Evolutionary conservation across 92 coral and sea anemone species (phyloP), one percentile per base, ranked within the genome.

Genomic region (Montipora capitata): DNA sequence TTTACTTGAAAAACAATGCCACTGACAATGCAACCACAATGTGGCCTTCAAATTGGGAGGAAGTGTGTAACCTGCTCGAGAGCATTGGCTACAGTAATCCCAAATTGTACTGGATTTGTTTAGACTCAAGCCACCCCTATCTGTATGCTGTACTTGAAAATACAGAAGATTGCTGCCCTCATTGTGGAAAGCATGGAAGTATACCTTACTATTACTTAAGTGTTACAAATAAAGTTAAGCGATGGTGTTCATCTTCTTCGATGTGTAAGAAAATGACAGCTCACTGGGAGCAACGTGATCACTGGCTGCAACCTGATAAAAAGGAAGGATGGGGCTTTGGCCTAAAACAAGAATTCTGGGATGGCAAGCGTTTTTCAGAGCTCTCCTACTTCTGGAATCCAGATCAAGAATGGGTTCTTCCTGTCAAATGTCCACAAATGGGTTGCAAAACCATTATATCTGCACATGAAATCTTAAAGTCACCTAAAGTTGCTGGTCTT

Each of bases 41-140:
- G 63, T 92, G 95, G 95, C 95, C 95, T 43, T 80, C 90, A 59
- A 76, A 73, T 40, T 92, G 95, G 95, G 89, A 77, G 43, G 87
- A 88, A 54, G 93, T 84, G 44, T 73, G 73, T 20, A 43, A 18
- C n/a, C 68, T 92, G 79, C 77, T 93, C 7, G 84, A 89, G 73
- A 69, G 49, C 40, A 72, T 93, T 15, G 90, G 90, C 15, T 93
- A 85, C 70, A 68, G 80, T 62, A 56, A 61, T 59, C 93, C 95
- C 8, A 80, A 80, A 72, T 41, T 80, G 81, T 93, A 84, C 68
- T 93, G 82, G 85, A 61, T 92, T 10, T 92, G 93, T 80, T 78
- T 92, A 40, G 89, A 88, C 75, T 45, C 87, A 77, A 72, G 83
- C 72, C 95, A 92, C 88, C 91, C 93, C 52, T 85, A 91, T 72